Conservation (phyloP, 2,888 invertebrate genomes). For the Argyresthia albistria region DNA sequence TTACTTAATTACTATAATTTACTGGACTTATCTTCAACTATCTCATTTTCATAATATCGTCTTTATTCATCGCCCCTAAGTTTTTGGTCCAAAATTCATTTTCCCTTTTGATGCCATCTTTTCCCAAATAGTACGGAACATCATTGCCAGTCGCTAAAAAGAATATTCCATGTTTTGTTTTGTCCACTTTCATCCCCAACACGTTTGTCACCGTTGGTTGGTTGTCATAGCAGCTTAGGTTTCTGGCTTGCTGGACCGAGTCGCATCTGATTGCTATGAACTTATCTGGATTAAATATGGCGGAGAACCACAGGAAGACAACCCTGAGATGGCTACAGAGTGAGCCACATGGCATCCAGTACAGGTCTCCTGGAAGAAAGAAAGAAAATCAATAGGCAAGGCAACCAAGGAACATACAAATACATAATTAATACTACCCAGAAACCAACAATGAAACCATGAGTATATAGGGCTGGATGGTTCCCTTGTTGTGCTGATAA, state of each 20-base stretch:
- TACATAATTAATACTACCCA: too few relatives aligned
- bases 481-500: too few relatives aligned
- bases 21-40: too few relatives aligned
- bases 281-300: slow-evolving; percentile 24
- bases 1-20: too few relatives aligned
- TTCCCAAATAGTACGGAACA: slow-evolving; percentile 39
- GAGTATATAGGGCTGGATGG: too few relatives aligned
- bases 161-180: slow-evolving; percentile 28
- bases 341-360: slow-evolving; percentile 26
- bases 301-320: slow-evolving; percentile 28
- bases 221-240: slow-evolving; percentile 27
- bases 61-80: neutral
- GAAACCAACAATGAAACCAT: too few relatives aligned
- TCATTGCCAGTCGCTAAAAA: slow-evolving; percentile 28
- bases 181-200: slow-evolving; percentile 22
- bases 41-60: neutral
- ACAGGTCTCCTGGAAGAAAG: slow-evolving; percentile 19
- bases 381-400: too few relatives aligned
- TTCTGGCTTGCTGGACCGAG: slow-evolving; percentile 32
- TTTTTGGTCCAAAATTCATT: slow-evolving; percentile 23
- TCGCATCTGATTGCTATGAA: slow-evolving; percentile 36
- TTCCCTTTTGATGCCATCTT: slow-evolving; percentile 36
- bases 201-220: slow-evolving; percentile 27
- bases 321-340: slow-evolving; percentile 32
- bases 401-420: too few relatives aligned